A percentile compares a stretch with the other conserved stretches of the same genome.
Conservation (phyloP, 1,140 invertebrate genomes). For the Parapsyche elsis region DNA sequence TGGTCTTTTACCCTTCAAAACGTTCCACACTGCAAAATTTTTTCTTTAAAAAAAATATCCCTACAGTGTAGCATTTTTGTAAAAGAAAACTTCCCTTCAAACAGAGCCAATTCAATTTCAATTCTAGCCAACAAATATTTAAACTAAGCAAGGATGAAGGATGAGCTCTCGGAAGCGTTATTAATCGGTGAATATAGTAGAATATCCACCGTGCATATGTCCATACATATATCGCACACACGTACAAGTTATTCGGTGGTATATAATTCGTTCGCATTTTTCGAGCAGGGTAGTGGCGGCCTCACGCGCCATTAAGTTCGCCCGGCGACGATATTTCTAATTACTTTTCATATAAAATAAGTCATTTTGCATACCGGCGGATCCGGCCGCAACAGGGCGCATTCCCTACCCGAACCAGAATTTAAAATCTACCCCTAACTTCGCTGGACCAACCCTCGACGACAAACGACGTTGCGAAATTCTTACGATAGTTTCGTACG, state of each 20-base stretch:
- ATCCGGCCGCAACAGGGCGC: conserved; percentile 27
- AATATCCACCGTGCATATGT: too few relatives aligned
- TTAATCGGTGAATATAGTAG: too few relatives aligned
- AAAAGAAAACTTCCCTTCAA: too few relatives aligned
- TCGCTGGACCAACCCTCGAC: neutral
- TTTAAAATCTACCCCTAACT: conserved; percentile 1
- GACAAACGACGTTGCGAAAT: conserved; percentile 3
- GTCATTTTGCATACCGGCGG: conserved; percentile 49
- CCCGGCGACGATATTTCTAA: conserved; percentile 53
- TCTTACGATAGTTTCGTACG: neutral
- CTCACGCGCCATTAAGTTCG: conserved; percentile 51
- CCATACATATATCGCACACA: neutral
- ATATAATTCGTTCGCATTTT: conserved; percentile 50
- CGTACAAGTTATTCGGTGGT: conserved; percentile 16
- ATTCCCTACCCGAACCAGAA: conserved; percentile 28
- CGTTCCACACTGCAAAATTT: too few relatives aligned
- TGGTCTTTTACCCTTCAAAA: too few relatives aligned
- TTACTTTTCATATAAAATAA: conserved; percentile 56
- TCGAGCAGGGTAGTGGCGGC: neutral
- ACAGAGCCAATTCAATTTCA: too few relatives aligned
- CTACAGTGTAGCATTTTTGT: too few relatives aligned
- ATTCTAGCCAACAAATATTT: too few relatives aligned
- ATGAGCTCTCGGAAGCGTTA: too few relatives aligned
- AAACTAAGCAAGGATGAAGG: too few relatives aligned
- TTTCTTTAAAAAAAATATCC: too few relatives aligned